Base-by-base conservation (phyloP, 64 coral and sea anemone species). In the Exaiptasia diaphana region DNA sequence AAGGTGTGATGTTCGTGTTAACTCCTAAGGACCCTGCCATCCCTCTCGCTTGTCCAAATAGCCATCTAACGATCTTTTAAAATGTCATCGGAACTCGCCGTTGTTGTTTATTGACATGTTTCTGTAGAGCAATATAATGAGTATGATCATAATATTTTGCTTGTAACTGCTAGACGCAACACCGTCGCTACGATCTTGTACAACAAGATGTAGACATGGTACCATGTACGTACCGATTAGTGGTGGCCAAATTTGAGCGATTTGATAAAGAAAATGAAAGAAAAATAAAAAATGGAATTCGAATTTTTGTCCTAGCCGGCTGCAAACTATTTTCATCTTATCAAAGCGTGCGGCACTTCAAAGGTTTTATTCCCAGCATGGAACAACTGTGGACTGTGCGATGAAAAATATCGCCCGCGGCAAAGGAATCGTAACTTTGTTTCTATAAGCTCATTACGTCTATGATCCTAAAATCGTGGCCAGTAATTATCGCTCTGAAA, bases 401-500 rank as follows among this genome's bases (percentile, higher is more conserved):
- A n/a, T n/a, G n/a, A n/a, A n/a, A n/a, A n/a, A n/a, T n/a, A n/a
- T n/a, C n/a, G n/a, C n/a, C n/a, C n/a, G n/a, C n/a, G n/a, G n/a
- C n/a, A n/a, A n/a, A n/a, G n/a, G n/a, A n/a, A n/a, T n/a, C n/a
- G n/a, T n/a, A n/a, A n/a, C n/a, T n/a, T n/a, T n/a, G n/a, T n/a
- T n/a, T n/a, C n/a, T n/a, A n/a, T n/a, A n/a, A n/a, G n/a, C n/a
- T n/a, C n/a, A n/a, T n/a, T n/a, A n/a, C n/a, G n/a, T n/a, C n/a
- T n/a, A n/a, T n/a, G n/a, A n/a, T n/a, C n/a, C n/a, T n/a, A n/a
- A n/a, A n/a, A n/a, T n/a, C n/a, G n/a, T n/a, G n/a, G n/a, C n/a
- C n/a, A 65, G 61, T 35, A 65, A 65, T 35, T 65, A 20, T 65
- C 61, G 17, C 61, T 65, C 61, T 35, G 61, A 65, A 38, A 65